A percentile compares a stretch with the other conserved stretches of the same genome.
phyloP scores from a whole-genome alignment of 2,888 invertebrate species.

The Pycnomerus fuliginosus region DNA sequence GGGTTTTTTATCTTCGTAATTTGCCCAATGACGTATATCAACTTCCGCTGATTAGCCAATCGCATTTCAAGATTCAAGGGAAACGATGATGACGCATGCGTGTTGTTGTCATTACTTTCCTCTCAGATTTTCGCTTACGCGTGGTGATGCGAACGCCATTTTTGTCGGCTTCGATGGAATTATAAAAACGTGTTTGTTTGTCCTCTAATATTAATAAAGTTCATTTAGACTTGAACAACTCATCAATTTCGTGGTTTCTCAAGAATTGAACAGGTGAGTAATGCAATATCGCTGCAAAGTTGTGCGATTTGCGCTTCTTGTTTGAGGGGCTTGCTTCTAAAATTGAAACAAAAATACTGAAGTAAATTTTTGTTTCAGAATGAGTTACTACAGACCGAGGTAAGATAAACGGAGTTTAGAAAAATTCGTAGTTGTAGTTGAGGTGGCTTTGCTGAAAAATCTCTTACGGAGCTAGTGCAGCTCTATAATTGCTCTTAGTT shows the following conservation, averaged over 20 bases:
- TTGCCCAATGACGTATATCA: too few relatives aligned
- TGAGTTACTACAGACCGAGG: conserved; percentile 49
- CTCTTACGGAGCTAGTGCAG: not conserved
- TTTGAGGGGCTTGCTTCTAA: not conserved
- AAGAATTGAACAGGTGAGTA: conserved; percentile 1
- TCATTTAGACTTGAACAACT: conserved; percentile 1
- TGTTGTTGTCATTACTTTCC: too few relatives aligned
- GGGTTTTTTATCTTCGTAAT: too few relatives aligned
- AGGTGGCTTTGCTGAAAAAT: not conserved
- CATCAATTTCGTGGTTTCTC: not conserved
- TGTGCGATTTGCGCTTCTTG: not conserved
- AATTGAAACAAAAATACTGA: conserved; percentile 15
- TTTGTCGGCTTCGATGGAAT: too few relatives aligned
- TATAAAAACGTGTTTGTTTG: not conserved
- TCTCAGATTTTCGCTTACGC: too few relatives aligned
- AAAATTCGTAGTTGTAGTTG: conserved; percentile 1
- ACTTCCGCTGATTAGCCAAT: too few relatives aligned
- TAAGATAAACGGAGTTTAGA: conserved; percentile 26
- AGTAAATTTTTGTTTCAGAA: conserved; percentile 42
- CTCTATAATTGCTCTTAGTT: conserved; percentile 30
- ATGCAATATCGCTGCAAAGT: not conserved
- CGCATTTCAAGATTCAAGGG: too few relatives aligned
- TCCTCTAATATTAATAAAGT: not conserved
- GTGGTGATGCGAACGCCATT: too few relatives aligned
- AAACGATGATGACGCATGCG: too few relatives aligned